Base-by-base conservation (phyloP, 2,797 vertebrate species). In the Oreonectes daqikongensis region DNA sequence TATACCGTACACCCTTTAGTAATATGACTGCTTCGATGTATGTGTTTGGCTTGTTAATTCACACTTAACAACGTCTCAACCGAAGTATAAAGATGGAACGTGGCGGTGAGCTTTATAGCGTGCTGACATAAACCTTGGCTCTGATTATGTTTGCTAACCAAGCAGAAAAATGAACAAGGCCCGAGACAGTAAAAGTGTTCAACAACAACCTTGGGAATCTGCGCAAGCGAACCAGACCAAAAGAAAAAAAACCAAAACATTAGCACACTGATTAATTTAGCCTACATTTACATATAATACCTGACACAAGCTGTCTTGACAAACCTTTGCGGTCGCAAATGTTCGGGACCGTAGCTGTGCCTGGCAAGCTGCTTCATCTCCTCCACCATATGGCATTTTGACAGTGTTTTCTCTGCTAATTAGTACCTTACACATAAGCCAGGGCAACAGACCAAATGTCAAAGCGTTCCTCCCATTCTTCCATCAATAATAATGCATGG, bases 341-440 rank as follows among this genome's bases (percentile, higher is more conserved):
- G 85, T 88, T 85, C 84, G 81, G 85, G 84, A 87, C 87, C 88
- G 88, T 85, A 87, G 85, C 86, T 89, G 88, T 85, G 88, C 86
- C 90, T 87, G 76, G 84, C 91, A 93, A 93, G 91, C 92, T 93
- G 93, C 88, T 91, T 83, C 86, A 83, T 90, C 88, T 90, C 87
- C 85, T 50, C 83, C 78, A 90, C 90, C 92, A 94, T 93, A 93
- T 93, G 92, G 91, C 88, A 89, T 87, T 85, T 88, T 94, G 91
- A 93, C 92, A 93, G 90, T 88, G 88, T 91, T 91, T 90, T 92
- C 90, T 86, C 88, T 89, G 87, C 91, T 93, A 93, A 94, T 93
- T 93, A 93, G 91, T 93, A 90, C 88, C 91, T 92, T 92, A 93
- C 91, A 92, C 87, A 90, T 89, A 91, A 88, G 91, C 90, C 91